phyloP scores from a whole-genome alignment of 2,888 invertebrate species.

The Brachypalpus laphriformis region DNA sequence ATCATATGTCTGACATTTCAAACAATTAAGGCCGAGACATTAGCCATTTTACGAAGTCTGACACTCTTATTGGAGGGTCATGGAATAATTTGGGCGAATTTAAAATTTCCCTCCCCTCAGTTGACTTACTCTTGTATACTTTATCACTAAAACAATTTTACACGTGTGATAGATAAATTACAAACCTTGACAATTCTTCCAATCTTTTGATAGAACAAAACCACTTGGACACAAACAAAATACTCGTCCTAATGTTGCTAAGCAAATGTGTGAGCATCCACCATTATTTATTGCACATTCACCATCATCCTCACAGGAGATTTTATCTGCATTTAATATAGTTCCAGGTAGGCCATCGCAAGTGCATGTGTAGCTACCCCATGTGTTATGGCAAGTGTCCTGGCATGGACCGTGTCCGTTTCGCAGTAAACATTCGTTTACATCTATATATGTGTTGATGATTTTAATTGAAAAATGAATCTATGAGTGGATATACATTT shows the following conservation, averaged over 20 bases:
- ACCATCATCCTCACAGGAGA: constrained; percentile 83
- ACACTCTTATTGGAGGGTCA: too few species aligned
- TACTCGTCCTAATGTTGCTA: constrained; percentile 81
- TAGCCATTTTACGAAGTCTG: too few species aligned
- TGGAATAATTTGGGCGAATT: too few species aligned
- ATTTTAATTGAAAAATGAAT: constrained; percentile 45
- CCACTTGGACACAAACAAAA: constrained; percentile 84
- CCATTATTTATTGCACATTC: constrained; percentile 83
- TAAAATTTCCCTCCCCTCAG: too few species aligned
- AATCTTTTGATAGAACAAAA: constrained; percentile 80
- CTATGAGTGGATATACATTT: constrained; percentile 34
- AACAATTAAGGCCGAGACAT: too few species aligned
- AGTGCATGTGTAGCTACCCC: constrained; percentile 85
- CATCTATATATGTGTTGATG: constrained; percentile 80
- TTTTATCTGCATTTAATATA: constrained; percentile 84
- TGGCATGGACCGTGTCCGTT: constrained; percentile 87
- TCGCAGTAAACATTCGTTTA: constrained; percentile 86
- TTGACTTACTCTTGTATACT: too few species aligned
- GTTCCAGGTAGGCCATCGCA: constrained; percentile 86
- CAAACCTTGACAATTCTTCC: constrained; percentile 83
- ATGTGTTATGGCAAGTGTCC: constrained; percentile 85
- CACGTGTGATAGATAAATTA: constrained; percentile 62
- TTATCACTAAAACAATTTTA: constrained; percentile 15
- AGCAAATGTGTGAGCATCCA: constrained; percentile 84
- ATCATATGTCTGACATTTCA: too few species aligned